Base-by-base conservation (phyloP, 2,797 vertebrate genomes). In the Oreonectes daqikongensis region DNA sequence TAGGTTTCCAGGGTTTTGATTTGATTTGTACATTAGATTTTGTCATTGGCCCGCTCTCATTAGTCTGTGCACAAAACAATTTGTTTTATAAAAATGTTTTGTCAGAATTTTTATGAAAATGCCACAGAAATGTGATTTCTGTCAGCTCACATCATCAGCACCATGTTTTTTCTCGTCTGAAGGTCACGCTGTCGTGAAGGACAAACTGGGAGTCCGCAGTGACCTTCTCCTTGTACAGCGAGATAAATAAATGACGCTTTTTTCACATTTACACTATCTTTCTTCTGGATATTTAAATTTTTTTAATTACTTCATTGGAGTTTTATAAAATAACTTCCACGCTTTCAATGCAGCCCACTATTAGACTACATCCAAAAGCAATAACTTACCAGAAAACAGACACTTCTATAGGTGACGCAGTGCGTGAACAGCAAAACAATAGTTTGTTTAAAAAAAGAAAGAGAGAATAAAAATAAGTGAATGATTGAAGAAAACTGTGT, bases 161-260 rank as follows among this genome's bases (percentile, higher is more conserved):
- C 77, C n/a, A 5, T 73, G 42, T 81, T 53, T 40, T 46, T 73
- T 28, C 59, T 73, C 52, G 5, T 70, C 9, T 84, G 90, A 92
- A 92, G 90, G 91, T 87, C 72, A 57, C 28, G 68, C 83, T 12
- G 61, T 57, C 65, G 46, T 77, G 42, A 26, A 80, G 20, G 79
- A 75, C 30, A 85, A 52, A 32, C 84, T 81, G 83, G 73, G 80
- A 68, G 82, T 80, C 66, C 79, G 24, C 63, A 32, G 75, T 48
- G 82, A 79, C 88, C 90, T 89, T 90, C 87, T 85, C 82, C 85
- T 87, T 85, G 83, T 79, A 17, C 5, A 15, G 63, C 1, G 52
- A 68, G 53, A 68, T 68, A 76, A 68, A 69, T 60, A 48, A 68
- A 68, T 30, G 26, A 1, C 24, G 53, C 74, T 59, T 68, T 53